Evolutionary conservation across 2,888 invertebrate genomes (phyloP).

Genomic region (Zonitis immaculata): DNA sequence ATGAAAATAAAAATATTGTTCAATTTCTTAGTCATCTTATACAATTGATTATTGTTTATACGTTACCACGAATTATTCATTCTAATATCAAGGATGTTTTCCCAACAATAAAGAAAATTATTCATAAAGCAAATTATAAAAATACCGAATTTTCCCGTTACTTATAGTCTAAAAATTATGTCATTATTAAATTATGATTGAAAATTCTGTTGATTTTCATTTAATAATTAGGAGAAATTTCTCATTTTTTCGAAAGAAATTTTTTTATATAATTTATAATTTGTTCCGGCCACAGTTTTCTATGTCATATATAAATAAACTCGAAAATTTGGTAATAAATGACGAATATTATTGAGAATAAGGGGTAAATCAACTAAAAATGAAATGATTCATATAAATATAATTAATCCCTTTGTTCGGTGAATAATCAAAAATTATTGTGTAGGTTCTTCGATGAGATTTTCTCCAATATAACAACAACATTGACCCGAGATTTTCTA

Average conservation of each 20-base stretch:
- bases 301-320: conserved; percentile 14
- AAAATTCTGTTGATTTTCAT: conserved; percentile 5
- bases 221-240: not conserved
- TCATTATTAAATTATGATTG: too few relatives aligned
- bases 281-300: conserved; percentile 11
- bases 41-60: not conserved
- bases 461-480: conserved; percentile 11
- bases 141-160: too few relatives aligned
- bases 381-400: conserved; percentile 11
- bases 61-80: not conserved
- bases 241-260: conserved; percentile 1
- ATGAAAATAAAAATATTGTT: not conserved
- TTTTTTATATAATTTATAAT: conserved; percentile 12
- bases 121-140: too few relatives aligned
- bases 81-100: not conserved
- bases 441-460: conserved; percentile 3
- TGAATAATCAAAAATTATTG: conserved; percentile 11
- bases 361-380: conserved; percentile 10
- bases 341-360: conserved; percentile 1
- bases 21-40: not conserved
- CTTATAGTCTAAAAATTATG: not conserved
- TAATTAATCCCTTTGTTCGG: conserved; percentile 13
- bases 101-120: not conserved
- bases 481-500: conserved; percentile 35
- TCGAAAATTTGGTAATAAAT: conserved; percentile 3